phyloP scores from a whole-genome alignment of 92 coral and sea anemone genomes.

The Ricordea florida region DNA sequence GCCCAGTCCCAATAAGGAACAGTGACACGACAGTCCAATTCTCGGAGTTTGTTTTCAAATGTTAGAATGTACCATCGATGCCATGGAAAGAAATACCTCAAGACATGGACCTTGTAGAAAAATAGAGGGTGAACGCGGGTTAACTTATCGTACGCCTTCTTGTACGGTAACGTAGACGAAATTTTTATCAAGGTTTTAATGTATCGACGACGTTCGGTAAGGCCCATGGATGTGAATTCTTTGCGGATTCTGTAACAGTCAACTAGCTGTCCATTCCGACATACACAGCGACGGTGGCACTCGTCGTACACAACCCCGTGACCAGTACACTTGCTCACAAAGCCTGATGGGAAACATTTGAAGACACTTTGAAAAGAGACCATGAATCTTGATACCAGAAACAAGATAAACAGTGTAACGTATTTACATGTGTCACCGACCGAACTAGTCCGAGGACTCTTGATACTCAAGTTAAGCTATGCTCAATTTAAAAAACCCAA shows the following conservation, averaged over 20 bases:
- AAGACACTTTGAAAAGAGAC: no score
- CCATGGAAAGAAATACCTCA: conserved; percentile 73
- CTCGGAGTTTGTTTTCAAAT: conserved; percentile 62
- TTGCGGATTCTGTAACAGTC: conserved; percentile 60
- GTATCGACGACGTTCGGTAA: conserved; percentile 30
- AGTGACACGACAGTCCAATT: conserved; percentile 66
- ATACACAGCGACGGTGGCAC: conserved; percentile 58
- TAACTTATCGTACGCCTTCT: conserved; percentile 13
- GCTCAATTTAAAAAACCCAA: no score
- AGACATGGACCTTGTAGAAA: not conserved
- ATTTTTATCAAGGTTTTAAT: conserved; percentile 36
- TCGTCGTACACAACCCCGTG: conserved; percentile 20
- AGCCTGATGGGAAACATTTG: no score
- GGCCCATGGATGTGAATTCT: conserved; percentile 47
- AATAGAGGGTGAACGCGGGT: conserved; percentile 16
- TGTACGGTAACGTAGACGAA: conserved; percentile 19
- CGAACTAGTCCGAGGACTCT: no score
- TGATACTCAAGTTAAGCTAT: no score
- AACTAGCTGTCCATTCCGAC: conserved; percentile 20
- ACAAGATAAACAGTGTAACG: no score
- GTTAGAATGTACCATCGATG: conserved; percentile 65
- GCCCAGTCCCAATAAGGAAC: conserved; percentile 86
- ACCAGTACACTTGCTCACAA: not conserved
- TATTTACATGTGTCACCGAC: no score
- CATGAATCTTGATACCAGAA: no score